These are phyloP conservation scores for Chondrilla cf. caribensis DNA, from an alignment of 37 sponge, comb jelly and placozoan genomes.

Conservation along the genomic window DNA sequence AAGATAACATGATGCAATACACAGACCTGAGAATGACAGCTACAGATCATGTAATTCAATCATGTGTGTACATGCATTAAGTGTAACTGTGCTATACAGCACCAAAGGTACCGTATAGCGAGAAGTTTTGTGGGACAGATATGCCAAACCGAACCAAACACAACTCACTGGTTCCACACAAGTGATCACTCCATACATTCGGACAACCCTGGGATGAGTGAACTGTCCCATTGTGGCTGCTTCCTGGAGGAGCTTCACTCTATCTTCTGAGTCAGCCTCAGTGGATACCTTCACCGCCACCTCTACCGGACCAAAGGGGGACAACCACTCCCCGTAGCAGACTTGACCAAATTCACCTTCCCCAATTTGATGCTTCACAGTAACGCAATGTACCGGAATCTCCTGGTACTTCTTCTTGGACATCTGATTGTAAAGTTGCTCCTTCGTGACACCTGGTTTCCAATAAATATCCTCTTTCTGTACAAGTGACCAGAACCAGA, in stretches of 20 bases:
- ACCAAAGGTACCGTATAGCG: too few relatives aligned
- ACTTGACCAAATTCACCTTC: slow-evolving; percentile 35
- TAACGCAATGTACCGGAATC: slow-evolving; percentile 35
- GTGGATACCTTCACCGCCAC: slow-evolving; percentile 29
- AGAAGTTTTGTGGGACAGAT: too few relatives aligned
- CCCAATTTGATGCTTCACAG: neutral
- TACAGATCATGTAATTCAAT: too few relatives aligned
- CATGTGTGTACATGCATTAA: too few relatives aligned
- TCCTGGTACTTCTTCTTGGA: neutral
- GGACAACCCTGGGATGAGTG: slow-evolving; percentile 15
- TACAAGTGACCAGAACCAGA: neutral
- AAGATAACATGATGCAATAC: neutral
- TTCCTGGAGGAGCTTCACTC: slow-evolving; percentile 33
- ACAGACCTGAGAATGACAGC: too few relatives aligned
- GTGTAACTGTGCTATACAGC: neutral
- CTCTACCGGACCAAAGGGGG: neutral
- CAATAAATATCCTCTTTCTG: neutral
- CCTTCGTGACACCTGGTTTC: neutral
- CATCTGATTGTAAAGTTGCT: neutral
- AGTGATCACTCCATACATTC: slow-evolving; percentile 31
- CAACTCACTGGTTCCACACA: slow-evolving; percentile 29
- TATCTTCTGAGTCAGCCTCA: neutral
- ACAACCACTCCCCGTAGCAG: slow-evolving; percentile 17
- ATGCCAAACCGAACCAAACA: too few relatives aligned
- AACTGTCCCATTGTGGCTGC: slow-evolving; percentile 42